Conservation (phyloP, 2,113 vertebrate genomes). For the Oncorhynchus keta region DNA sequence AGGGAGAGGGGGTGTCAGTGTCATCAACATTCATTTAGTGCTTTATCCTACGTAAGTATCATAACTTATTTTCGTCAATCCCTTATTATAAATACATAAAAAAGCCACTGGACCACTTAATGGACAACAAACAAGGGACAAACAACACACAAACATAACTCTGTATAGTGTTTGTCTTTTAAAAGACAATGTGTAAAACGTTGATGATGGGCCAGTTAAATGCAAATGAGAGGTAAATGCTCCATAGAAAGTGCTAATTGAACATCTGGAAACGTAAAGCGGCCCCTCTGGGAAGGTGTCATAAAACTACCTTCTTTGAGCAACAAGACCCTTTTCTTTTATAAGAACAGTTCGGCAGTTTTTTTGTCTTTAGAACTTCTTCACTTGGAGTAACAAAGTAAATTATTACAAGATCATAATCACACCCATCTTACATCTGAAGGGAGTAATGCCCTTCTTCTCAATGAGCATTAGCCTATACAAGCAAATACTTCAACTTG, state of each 20-base stretch:
- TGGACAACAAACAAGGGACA: not conserved
- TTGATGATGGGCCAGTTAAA: conserved; percentile 28
- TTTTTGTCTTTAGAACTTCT: not conserved
- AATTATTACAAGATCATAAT: not conserved
- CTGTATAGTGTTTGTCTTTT: not conserved
- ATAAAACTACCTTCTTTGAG: not conserved
- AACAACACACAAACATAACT: not conserved
- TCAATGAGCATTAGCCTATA: too few relatives aligned
- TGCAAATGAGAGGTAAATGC: conserved; percentile 31
- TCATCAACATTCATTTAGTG: conserved; percentile 38
- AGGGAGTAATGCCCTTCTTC: too few relatives aligned
- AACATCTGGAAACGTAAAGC: conserved; percentile 20
- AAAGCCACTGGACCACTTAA: not conserved
- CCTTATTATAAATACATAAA: not conserved
- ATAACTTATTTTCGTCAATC: not conserved
- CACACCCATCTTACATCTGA: too few relatives aligned
- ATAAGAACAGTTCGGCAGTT: not conserved
- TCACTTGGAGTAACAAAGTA: not conserved
- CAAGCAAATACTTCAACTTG: not conserved
- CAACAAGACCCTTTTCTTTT: not conserved
- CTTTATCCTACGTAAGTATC: not conserved
- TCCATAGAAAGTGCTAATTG: conserved; percentile 21
- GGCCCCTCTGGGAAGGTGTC: not conserved
- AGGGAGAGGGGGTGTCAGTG: conserved; percentile 27
- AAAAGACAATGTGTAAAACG: not conserved